Evolutionary conservation across 2,888 invertebrate species (phyloP), one percentile per base, ranked within the genome.

Genomic region (Steinernema carpocapsae): DNA sequence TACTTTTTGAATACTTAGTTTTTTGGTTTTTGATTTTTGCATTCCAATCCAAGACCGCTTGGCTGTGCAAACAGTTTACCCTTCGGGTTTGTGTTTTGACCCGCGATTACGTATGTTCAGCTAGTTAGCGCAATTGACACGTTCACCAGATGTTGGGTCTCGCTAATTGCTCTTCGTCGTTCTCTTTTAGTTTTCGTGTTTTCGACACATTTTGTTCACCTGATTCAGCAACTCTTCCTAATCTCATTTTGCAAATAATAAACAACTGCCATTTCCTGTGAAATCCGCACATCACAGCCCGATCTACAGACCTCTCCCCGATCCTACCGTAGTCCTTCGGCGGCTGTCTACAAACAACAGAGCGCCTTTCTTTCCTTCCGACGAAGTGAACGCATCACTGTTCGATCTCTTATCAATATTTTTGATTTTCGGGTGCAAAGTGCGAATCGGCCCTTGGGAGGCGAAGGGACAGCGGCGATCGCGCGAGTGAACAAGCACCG

Each of bases 391-490:
- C 64, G 64, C 37, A 32, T 26, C 64, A 64, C 64, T 64, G 64
- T 64, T 64, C 64, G 64, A 32, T 64, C 64, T 64, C 32, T 64
- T 32, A 64, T 32, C 32, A 64, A 64, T 26, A 64, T 64, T 14
- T 32, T 64, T 64, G 64, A 37, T 64, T 64, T 56, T 26, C 17
- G 12, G 56, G 64, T 64, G 64, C 64, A 64, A 64, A 64, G 64
- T 64, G 64, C 64, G 64, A 37, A 37, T 10, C 37, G 37, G 37
- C 37, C 37, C 37, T 37, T 3, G 37, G 37, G 10, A 37, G 37
- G 37, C 4, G 37, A 37, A 10, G 37, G 37, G 10, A 10, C 37
- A 37, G 10, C 64, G 26, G 37, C 64, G 26, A 64, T 29, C 24
- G 64, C 29, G 12, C 26, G 64, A 64, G 64, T 29, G 64, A 32